Evolutionary conservation across 2,113 vertebrate species (phyloP).

Genomic region (Capra hircus): DNA sequence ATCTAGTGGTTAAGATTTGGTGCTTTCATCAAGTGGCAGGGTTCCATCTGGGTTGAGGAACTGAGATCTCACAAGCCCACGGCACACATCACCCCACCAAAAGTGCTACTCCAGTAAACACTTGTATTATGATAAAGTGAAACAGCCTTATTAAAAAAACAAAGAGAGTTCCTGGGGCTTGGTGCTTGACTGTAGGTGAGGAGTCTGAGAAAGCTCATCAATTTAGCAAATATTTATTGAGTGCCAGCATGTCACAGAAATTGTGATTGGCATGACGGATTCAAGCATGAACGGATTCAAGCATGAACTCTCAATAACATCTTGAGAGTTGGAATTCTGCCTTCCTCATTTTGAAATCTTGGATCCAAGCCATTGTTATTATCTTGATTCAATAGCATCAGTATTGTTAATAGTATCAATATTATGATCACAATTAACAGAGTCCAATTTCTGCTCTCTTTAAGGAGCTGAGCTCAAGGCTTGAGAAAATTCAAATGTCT

Average conservation of each 20-base stretch:
- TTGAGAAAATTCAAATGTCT: not conserved
- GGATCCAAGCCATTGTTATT: not conserved
- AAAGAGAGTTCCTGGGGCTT: not conserved
- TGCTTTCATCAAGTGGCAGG: not conserved
- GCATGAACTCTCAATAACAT: not conserved
- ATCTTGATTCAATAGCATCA: not conserved
- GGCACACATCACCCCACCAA: not conserved
- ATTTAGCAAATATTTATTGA: not conserved
- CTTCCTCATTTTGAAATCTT: not conserved
- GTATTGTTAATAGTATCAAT: not conserved
- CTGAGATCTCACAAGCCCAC: not conserved
- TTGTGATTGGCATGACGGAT: not conserved
- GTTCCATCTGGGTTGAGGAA: not conserved
- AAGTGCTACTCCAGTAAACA: not conserved
- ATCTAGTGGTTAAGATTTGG: not conserved
- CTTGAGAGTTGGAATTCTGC: constrained; percentile 9
- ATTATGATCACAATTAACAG: not conserved
- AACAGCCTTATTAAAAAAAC: not conserved
- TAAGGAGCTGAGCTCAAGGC: not conserved
- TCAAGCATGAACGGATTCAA: not conserved
- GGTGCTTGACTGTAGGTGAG: not conserved
- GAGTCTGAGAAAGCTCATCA: not conserved
- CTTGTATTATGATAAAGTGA: not conserved
- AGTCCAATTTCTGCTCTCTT: not conserved
- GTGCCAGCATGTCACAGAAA: not conserved